Evolutionary conservation across 2,888 invertebrate species (phyloP), one percentile per base, ranked within the genome.

Genomic region (Drosophila barbarae): DNA sequence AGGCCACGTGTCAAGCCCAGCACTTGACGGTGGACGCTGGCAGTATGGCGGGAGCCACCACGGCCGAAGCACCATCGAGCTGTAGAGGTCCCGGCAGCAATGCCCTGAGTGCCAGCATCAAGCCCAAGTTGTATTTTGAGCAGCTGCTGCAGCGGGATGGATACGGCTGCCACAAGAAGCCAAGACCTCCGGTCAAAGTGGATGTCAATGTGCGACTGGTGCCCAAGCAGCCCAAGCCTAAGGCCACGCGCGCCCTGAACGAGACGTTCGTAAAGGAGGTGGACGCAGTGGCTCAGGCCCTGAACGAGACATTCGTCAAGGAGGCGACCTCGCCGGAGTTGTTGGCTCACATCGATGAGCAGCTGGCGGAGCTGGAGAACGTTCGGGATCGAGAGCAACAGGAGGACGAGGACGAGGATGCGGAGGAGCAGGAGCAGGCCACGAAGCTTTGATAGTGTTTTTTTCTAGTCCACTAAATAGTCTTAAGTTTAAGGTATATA

Each of bases 181-280:
- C 76, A 42, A 84, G 86, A 0, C 77, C 78, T 90, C 94, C 94
- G 55, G 93, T 94, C 78, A 94, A 94, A 91, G 93, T 94, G 90
- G 94, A 94, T 88, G 93, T 94, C 85, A 94, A 93, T 89, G 93
- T 94, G 71, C 93, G 94, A 88, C 90, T 94, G 88, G 92, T 94
- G 88, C 93, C 94, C 69, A 93, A 93, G 71, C 85, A 87, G 70
- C 47, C 65, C 1, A 69, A 63, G 54, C 34, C 59, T 9, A 73
- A 69, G 68, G 61, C 52, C 47, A 61, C 15, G 12, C 60, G 26
- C 4, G 13, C 50, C 13, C 54, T 84, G 0, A 79, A 84, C 30
- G 77, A 84, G 18, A 81, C 72, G 5, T 84, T 81, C 44, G 73
- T 84, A 7, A 70, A 82, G 44, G 81, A 81, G 49, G 30, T 84